A percentile compares a stretch with the other conserved stretches of the same genome.
Evolutionary conservation across 2,888 invertebrate species (phyloP).

Genomic region (Acrocyrtus sp.): DNA sequence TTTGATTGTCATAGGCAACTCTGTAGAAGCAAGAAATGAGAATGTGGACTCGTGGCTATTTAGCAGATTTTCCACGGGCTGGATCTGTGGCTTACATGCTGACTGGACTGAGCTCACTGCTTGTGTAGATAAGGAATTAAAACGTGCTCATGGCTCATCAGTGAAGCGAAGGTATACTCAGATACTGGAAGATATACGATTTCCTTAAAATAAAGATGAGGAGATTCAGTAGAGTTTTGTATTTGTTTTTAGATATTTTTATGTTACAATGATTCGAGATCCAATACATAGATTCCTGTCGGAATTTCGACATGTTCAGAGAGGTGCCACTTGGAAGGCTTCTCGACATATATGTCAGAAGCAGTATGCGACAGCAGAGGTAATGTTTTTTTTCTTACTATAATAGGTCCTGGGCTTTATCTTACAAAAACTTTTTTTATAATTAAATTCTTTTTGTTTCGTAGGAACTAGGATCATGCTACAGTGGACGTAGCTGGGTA

Average conservation of each 20-base stretch:
- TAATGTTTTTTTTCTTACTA: too few species aligned
- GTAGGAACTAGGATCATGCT: conserved; percentile 85
- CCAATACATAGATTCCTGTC: conserved; percentile 94
- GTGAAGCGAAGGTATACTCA: conserved; percentile 75
- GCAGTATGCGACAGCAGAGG: conserved; percentile 77
- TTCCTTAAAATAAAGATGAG: too few species aligned
- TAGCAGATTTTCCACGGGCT: conserved; percentile 95
- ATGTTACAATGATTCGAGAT: conserved; percentile 93
- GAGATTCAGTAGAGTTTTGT: too few species aligned
- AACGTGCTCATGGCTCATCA: conserved; percentile 86
- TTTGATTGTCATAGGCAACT: conserved; percentile 63
- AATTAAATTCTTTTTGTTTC: conserved; percentile 2
- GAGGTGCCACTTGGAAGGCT: conserved; percentile 96
- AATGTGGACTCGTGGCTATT: conserved; percentile 91
- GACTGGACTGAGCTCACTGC: conserved; percentile 97
- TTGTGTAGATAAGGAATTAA: conserved; percentile 91
- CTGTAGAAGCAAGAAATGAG: conserved; percentile 47
- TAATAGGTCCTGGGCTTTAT: neutral
- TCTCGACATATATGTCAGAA: conserved; percentile 74
- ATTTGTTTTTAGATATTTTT: conserved; percentile 80
- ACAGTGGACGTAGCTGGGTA: conserved; percentile 81
- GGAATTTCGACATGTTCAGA: conserved; percentile 95
- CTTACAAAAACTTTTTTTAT: too few species aligned
- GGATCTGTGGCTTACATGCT: conserved; percentile 98
- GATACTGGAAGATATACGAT: too few species aligned